phyloP scores from a whole-genome alignment of 2,888 invertebrate species.

The Campoletis raptor region DNA sequence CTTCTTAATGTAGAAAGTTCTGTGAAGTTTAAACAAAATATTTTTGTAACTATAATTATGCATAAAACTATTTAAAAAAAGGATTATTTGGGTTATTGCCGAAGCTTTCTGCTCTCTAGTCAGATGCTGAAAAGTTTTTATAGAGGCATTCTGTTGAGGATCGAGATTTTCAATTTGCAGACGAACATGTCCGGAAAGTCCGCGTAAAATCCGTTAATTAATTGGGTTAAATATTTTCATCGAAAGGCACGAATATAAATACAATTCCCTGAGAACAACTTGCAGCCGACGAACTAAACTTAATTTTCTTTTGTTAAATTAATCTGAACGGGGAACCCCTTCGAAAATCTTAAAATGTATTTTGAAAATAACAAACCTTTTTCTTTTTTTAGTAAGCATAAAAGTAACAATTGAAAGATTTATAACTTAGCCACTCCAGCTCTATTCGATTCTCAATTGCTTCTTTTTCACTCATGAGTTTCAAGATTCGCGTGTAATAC shows the following conservation, averaged over 20 bases:
- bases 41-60: no score
- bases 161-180: constrained; percentile 22
- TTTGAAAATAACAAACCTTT: not conserved
- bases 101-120: no score
- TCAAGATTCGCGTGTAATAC: constrained; percentile 10
- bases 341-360: not conserved
- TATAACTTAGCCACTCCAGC: not conserved
- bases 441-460: constrained; percentile 29
- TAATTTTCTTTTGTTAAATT: not conserved
- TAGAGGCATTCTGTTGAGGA: not conserved
- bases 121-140: not conserved
- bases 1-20: no score
- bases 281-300: constrained; percentile 7
- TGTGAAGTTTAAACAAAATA: no score
- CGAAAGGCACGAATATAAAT: constrained; percentile 13
- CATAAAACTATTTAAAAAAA: not conserved
- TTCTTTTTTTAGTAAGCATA: not conserved
- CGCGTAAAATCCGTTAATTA: constrained; percentile 30
- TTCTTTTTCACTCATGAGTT: constrained; percentile 11
- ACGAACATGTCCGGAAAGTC: constrained; percentile 1
- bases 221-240: constrained; percentile 4
- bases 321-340: not conserved
- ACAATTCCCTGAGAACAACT: constrained; percentile 7
- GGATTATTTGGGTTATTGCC: not conserved
- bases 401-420: constrained; percentile 18